Evolutionary conservation across 30 jellyfish, hydroid and myxozoan genomes (phyloP), one percentile per base, ranked within the genome.

Genomic region (Aurelia sp.): DNA sequence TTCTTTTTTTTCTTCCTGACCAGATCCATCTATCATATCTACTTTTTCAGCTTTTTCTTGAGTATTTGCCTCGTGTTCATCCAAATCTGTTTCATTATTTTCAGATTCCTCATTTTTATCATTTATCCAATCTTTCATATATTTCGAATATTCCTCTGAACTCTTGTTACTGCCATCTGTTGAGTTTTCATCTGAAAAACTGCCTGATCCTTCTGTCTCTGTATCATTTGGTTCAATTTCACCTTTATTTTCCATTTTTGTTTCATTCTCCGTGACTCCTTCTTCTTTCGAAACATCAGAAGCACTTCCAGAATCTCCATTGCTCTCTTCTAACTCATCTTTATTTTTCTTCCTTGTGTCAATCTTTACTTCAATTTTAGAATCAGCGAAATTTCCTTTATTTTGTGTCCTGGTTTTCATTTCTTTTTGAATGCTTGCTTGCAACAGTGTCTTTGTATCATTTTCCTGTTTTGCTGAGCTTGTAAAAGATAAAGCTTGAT

Each of bases 71-170:
- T 11, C 69, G 18, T 73, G 17, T 18, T 50, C 69, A 50, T 48
- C 70, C 7, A 13, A 13, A 3, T 51, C 71, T 18, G 19, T 67
- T 47, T 73, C 21, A 18, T 17, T 51, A 20, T 73, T 17, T 48
- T 55, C 53, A 33, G 13, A 27, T 31, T 69, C 41, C 33, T n/a
- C 75, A 20, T 64, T 27, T 20, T 53, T 27, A 10, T 57, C 73
- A 75, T 75, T 75, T 5, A 20, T 27, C 86, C 86, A 75, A 38
- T 75, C 74, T 20, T 75, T 75, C 74, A 57, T 75, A 31, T 53
- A 75, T 18, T 72, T 58, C 24, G 86, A 75, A 30, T 52, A 75
- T 22, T 75, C 86, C 21, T 75, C 86, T 50, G 15, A 22, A 52
- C 61, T 52, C 30, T 75, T 52, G 7, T 24, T 47, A 8, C 61